These are phyloP conservation scores for Maccullochella peelii DNA, from an alignment of 2,113 vertebrate genomes.

Conservation along the genomic window DNA sequence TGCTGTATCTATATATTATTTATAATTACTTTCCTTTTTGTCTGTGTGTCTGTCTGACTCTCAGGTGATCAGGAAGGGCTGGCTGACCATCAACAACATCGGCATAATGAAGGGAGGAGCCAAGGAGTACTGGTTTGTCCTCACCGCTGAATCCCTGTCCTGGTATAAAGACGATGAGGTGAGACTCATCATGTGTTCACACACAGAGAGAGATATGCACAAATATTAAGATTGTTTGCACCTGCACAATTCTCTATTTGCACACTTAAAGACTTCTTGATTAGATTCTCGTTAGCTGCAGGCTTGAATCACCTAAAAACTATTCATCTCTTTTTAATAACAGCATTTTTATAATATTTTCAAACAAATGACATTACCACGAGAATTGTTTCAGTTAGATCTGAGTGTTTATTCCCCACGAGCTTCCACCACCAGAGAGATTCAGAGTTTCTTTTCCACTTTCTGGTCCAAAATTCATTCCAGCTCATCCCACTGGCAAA, in stretches of 20 bases:
- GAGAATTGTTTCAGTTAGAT: slow-evolving; percentile 36
- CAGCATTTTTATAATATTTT: slow-evolving; percentile 26
- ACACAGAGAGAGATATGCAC: neutral
- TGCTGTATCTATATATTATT: neutral
- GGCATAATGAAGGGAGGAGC: slow-evolving; percentile 99
- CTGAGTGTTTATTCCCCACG: slow-evolving; percentile 10
- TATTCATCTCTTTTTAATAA: slow-evolving; percentile 16
- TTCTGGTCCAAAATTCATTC: slow-evolving; percentile 48
- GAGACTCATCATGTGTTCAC: slow-evolving; percentile 68
- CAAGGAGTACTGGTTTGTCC: slow-evolving; percentile 99
- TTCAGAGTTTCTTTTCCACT: slow-evolving; percentile 38
- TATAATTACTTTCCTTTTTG: neutral
- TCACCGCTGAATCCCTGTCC: slow-evolving; percentile 96
- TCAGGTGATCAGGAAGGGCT: slow-evolving; percentile 99
- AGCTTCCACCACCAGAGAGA: slow-evolving; percentile 10
- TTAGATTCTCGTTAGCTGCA: neutral
- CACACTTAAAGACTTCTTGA: neutral
- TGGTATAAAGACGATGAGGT: slow-evolving; percentile 99
- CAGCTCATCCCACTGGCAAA: slow-evolving; percentile 29
- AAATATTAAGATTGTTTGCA: neutral
- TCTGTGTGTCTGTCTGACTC: slow-evolving; percentile 18
- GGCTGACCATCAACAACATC: slow-evolving; percentile 99
- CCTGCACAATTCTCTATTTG: neutral
- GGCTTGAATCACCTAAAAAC: slow-evolving; percentile 9
- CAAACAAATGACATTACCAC: slow-evolving; percentile 11